Percentiles rank a stretch among this genome's conserved stretches.
phyloP scores from a whole-genome alignment of 1,140 invertebrate genomes.

The Pemphigus obesinymphae region DNA sequence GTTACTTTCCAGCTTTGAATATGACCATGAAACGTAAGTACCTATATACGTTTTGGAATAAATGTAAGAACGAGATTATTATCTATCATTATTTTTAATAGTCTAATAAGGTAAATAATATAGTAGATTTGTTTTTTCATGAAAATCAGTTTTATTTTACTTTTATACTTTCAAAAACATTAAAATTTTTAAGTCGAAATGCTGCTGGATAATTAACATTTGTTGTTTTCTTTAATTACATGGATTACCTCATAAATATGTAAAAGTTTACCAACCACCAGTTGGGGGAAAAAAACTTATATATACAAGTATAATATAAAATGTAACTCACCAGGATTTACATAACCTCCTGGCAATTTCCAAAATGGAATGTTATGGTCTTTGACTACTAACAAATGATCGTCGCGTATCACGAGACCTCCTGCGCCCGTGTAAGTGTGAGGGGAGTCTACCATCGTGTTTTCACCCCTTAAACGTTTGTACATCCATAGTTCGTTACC shows the following conservation, averaged over 20 bases:
- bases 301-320: constrained; percentile 7
- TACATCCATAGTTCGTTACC: constrained; percentile 40
- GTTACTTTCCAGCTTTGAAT: too few relatives aligned
- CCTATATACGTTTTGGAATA: background rate
- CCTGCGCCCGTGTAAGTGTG: constrained; percentile 19
- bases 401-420: constrained; percentile 22
- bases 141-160: background rate
- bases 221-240: constrained; percentile 13
- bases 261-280: background rate
- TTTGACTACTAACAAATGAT: constrained; percentile 38
- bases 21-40: too few relatives aligned
- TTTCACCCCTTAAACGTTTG: constrained; percentile 25
- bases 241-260: constrained; percentile 16
- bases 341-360: constrained; percentile 89
- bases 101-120: too few relatives aligned
- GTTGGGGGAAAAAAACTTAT: background rate
- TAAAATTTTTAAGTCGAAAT: background rate
- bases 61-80: background rate
- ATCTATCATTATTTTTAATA: background rate
- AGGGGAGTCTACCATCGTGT: background rate
- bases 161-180: background rate
- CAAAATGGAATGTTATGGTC: constrained; percentile 55
- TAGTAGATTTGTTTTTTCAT: background rate
- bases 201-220: background rate
- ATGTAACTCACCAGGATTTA: constrained; percentile 73